Evolutionary conservation across 2,113 vertebrate genomes (phyloP), one percentile per base, ranked within the genome.

Genomic region (Jaculus jaculus): DNA sequence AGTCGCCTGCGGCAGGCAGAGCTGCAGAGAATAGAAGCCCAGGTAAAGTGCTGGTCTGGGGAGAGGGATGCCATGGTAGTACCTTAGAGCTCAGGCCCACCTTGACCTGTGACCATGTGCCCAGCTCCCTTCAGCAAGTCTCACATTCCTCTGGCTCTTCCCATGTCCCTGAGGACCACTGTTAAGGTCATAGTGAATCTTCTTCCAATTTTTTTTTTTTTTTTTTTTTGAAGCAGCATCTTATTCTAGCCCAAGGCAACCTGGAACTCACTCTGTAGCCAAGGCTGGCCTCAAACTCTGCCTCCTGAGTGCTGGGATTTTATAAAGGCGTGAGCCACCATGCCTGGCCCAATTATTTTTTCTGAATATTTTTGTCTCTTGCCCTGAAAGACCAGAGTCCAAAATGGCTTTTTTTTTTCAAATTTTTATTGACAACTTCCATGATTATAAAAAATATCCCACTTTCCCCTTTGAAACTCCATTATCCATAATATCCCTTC

Each of bases 21-120:
- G 90, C 90, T 96, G 37, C 97, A 97, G 28, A 96, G 83, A 51
- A 85, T 68, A 84, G 97, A 98, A 86, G 58, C 96, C 51, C 95
- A 97, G 98, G 98, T 98, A 94, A 97, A 93, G n/a, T 51, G 1
- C 79, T 91, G n/a, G 37, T 34, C 54, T 66, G 5, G 34, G 73
- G 7, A 65, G 5, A 51, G 32, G 30, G 18, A 21, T 66, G 26
- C 34, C 79, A 90, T 21, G n/a, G 7, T 73, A 18, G n/a, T 75
- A 8, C 42, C 39, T 63, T 42, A 32, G 28, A 60, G 39, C 74
- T 74, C 39, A 17, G 78, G 23, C 17, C 54, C 30, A 12, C 51
- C 37, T 75, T 68, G 28, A 47, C 63, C 21, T 47, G 0, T 51
- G 58, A 39, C 42, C 80, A 32, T 73, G 30, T 87, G 34, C 4